Base-by-base conservation (phyloP, 2,113 vertebrate species). In the Sclerurus mexicanus region DNA sequence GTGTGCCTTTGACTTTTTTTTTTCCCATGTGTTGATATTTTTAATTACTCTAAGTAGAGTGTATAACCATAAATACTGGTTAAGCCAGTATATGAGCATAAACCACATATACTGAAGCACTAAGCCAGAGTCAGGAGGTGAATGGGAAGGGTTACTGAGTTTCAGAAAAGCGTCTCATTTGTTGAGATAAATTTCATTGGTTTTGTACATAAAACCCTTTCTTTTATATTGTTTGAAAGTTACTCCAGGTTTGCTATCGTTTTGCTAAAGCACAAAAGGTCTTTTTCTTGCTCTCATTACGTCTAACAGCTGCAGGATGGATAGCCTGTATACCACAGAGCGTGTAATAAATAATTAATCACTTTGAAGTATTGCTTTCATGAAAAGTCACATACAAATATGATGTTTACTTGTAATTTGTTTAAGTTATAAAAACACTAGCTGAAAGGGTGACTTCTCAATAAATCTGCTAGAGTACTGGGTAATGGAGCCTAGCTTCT, bases 391-490 rank as follows among this genome's bases (percentile, higher is more conserved):
- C 62, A 85, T 77, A 89, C 74, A 97, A 97, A 95, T 96, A 87
- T 78, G 87, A 64, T 94, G 81, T 93, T 97, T 96, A 90, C 91
- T 87, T 95, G 76, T 44, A 93, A 97, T 97, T 97, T 94, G 75
- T 96, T 97, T 93, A 96, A 81, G 91, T 84, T 96, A 87, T 90
- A 88, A 96, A 97, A 96, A 75, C 78, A 88, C 44, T 58, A 39
- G 82, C 90, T 95, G 83, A 93, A 94, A 94, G 72, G 21, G 47
- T 90, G 94, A 88, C 86, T 94, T 91, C 19, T 6, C 76, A 94
- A 97, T 97, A 97, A 97, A 97, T 97, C 94, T 96, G n/a, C 40
- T 66, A 21, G 33, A 64, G 73, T 87, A 72, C 55, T 75, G 77
- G 49, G 66, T 95, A 97, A 94, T 96, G 93, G 30, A 96, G 85